Conservation (phyloP, 2,113 vertebrate genomes). For the Columba livia region DNA sequence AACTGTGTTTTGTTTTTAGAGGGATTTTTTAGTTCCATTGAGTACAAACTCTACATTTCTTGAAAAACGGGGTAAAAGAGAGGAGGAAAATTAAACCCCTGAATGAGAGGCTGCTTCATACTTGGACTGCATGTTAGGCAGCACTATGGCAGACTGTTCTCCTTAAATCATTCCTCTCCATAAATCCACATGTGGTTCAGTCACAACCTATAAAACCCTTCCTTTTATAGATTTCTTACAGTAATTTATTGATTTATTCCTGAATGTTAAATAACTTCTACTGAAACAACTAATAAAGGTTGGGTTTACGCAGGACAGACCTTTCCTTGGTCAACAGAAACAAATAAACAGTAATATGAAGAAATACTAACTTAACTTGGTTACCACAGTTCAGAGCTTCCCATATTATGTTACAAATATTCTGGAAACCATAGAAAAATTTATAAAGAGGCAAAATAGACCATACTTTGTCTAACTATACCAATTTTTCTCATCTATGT, state of each 20-base stretch:
- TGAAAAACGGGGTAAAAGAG: not conserved
- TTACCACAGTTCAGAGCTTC: not conserved
- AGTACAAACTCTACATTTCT: not conserved
- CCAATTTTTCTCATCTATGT: not conserved
- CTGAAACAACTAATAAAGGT: not conserved
- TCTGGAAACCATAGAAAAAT: not conserved
- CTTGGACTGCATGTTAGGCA: not conserved
- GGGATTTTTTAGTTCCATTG: not conserved
- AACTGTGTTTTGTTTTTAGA: not conserved
- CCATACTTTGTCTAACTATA: not conserved
- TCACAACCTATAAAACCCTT: not conserved
- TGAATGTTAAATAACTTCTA: not conserved
- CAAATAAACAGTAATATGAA: not conserved
- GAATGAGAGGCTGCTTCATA: not conserved
- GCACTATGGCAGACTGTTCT: not conserved
- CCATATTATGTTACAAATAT: not conserved
- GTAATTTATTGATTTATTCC: not conserved
- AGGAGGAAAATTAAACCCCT: not conserved
- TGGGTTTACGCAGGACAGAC: not conserved
- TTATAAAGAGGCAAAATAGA: not conserved
- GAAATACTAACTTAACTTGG: not conserved
- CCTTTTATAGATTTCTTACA: not conserved
- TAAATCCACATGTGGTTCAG: not conserved
- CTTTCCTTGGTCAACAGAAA: not conserved
- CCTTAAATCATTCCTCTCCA: not conserved